These are phyloP conservation scores for Ischnura elegans DNA, from an alignment of 2,888 invertebrate genomes.

Conservation along the genomic window DNA sequence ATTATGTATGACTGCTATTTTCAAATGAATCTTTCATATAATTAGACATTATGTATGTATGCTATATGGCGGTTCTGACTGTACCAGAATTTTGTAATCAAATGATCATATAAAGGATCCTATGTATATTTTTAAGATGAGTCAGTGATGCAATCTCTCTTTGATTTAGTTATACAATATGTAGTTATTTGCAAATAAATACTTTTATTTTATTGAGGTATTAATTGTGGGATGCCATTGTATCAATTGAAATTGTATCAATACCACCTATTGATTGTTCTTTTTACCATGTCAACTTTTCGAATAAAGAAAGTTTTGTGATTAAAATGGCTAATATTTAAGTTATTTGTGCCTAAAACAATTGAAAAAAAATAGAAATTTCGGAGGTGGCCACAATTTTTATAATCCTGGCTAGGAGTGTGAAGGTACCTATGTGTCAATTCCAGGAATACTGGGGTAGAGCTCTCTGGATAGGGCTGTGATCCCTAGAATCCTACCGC, in stretches of 20 bases:
- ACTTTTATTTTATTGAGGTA: background rate
- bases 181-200: background rate
- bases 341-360: too few species aligned
- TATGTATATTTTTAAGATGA: constrained; percentile 54
- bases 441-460: too few species aligned
- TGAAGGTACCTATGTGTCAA: too few species aligned
- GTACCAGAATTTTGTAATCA: constrained; percentile 32
- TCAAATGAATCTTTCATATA: background rate
- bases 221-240: background rate
- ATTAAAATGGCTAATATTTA: background rate
- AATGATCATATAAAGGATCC: background rate
- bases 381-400: too few species aligned
- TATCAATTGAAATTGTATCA: background rate
- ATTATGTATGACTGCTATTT: constrained; percentile 29
- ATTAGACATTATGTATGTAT: background rate
- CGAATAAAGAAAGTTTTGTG: background rate
- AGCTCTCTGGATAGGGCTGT: too few species aligned
- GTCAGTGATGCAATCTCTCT: background rate
- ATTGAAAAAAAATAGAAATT: too few species aligned
- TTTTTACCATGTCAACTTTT: background rate
- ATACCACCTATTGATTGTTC: background rate
- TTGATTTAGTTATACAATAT: background rate
- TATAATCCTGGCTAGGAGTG: too few species aligned
- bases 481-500: too few species aligned
- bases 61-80: background rate